Conservation (phyloP, 2,113 vertebrate genomes). For the Callocephalon fimbriatum region DNA sequence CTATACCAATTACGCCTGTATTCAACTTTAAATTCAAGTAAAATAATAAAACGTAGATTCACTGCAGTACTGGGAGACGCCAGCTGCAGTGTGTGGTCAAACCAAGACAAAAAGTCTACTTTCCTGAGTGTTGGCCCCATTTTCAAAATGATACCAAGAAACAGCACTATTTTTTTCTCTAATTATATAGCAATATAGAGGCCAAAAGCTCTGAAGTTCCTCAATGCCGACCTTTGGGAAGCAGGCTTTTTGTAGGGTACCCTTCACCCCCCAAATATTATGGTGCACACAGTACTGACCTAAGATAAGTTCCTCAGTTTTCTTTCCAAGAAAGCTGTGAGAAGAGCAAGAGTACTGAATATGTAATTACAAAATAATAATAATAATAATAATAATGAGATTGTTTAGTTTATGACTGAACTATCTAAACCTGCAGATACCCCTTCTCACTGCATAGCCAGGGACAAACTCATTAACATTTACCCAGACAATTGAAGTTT, state of each 20-base stretch:
- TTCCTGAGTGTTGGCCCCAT: background rate
- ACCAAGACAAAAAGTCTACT: background rate
- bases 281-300: background rate
- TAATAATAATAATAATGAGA: background rate
- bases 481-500: background rate
- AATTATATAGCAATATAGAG: background rate
- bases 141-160: background rate
- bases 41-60: background rate
- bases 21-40: background rate
- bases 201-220: background rate
- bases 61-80: background rate
- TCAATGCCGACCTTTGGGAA: background rate
- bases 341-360: background rate
- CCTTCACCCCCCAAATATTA: background rate
- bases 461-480: background rate
- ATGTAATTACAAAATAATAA: background rate
- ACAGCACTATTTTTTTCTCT: background rate
- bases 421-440: background rate
- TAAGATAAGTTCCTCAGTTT: background rate
- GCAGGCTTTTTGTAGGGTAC: background rate
- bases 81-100: background rate
- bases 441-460: background rate
- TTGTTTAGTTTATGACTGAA: background rate
- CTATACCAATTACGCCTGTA: background rate
- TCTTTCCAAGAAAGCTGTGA: background rate